Base-by-base conservation (phyloP, 2,113 vertebrate genomes). In the Lepisosteus osseus region DNA sequence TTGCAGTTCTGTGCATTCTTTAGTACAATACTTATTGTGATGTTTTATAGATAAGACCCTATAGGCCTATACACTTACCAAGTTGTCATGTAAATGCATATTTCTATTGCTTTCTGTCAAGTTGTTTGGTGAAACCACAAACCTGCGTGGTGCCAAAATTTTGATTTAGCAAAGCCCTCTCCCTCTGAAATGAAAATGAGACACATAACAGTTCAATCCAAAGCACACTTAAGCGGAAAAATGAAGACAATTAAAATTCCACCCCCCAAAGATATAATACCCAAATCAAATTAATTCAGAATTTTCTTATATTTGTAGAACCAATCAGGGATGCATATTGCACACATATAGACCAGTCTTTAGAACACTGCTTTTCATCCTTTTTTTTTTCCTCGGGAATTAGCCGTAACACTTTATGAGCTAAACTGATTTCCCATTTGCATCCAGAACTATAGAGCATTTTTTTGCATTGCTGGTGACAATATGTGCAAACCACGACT, bases 271-370 rank as follows among this genome's bases (percentile, higher is more conserved):
- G 84, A 86, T 82, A 89, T 90, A 91, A 92, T 90, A 91, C 86
- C 89, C 90, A 89, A 80, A 88, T 86, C 89, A 82, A 92, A 90
- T 92, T 89, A 78, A 89, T 92, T 92, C 89, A 75, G 75, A 82
- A 78, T 84, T 83, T 86, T 79, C 82, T 82, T 80, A 77, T 77
- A 72, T 83, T 79, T 77, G 85, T 83, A 87, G 83, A 85, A 77
- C 86, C 88, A 88, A 89, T 90, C 86, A 77, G 78, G 79, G 85
- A 86, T 74, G 84, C 79, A 79, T 82, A 86, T 83, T 86, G 79
- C 84, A 81, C 79, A 78, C 82, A 79, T 85, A 84, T 80, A 81
- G 84, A 76, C 77, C 15, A 76, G 76, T 80, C 83, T 84, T 86
- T 76, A 84, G 81, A 84, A 76, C 86, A 82, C 57, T 88, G 86